Conservation (phyloP, 2,113 vertebrate species). For the Muntiacus muntjak region DNA sequence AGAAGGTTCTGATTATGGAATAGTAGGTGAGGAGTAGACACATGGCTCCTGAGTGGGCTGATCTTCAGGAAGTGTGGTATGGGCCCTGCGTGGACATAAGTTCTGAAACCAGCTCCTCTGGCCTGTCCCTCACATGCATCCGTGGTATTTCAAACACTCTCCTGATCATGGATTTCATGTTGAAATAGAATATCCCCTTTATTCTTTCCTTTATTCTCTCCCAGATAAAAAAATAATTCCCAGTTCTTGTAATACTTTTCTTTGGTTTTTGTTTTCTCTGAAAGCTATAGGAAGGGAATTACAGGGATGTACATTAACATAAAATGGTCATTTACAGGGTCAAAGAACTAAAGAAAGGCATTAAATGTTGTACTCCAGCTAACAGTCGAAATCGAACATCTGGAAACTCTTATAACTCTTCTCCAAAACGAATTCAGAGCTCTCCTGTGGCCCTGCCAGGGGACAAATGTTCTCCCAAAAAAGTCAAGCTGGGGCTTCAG, state of each 20-base stretch:
- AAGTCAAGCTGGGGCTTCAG: slow-evolving; percentile 81
- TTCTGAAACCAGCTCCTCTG: not conserved
- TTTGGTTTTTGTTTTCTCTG: slow-evolving; percentile 25
- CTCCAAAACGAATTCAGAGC: slow-evolving; percentile 82
- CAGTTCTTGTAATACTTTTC: not conserved
- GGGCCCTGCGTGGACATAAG: not conserved
- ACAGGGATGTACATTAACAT: slow-evolving; percentile 7
- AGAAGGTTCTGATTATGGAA: not conserved
- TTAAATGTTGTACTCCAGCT: slow-evolving; percentile 68
- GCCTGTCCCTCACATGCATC: not conserved
- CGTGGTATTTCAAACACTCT: not conserved
- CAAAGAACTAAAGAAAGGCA: slow-evolving; percentile 89
- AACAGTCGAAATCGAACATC: slow-evolving; percentile 58
- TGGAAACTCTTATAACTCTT: slow-evolving; percentile 65
- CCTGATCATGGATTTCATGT: not conserved
- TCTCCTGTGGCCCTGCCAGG: slow-evolving; percentile 64
- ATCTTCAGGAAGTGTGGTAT: not conserved
- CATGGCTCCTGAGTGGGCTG: not conserved
- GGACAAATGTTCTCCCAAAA: slow-evolving; percentile 86
- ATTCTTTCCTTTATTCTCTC: not conserved
- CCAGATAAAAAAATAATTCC: not conserved
- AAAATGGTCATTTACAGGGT: slow-evolving; percentile 82
- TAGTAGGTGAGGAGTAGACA: not conserved
- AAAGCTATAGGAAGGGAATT: slow-evolving; percentile 20
- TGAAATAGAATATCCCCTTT: not conserved